phyloP scores from a whole-genome alignment of 1,140 invertebrate genomes.

The Orchesella cincta region DNA sequence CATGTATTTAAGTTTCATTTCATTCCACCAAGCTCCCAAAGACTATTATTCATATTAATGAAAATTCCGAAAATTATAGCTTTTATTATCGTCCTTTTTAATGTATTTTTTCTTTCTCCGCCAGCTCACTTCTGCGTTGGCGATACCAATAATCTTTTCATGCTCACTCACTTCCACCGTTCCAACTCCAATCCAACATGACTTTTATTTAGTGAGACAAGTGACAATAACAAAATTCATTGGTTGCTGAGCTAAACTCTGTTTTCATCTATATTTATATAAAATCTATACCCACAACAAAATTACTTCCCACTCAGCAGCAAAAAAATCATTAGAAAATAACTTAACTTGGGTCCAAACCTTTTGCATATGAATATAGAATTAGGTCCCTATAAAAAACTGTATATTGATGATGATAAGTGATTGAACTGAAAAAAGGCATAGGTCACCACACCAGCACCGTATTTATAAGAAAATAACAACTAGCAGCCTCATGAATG shows the following conservation, averaged over 20 bases:
- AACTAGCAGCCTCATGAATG: not conserved
- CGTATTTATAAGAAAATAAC: too few species aligned
- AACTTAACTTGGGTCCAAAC: not conserved
- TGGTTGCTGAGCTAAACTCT: too few species aligned
- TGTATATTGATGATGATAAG: too few species aligned
- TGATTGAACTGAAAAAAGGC: not conserved
- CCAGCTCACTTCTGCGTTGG: too few species aligned
- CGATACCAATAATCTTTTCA: too few species aligned
- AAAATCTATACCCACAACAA: not conserved
- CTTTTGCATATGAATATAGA: too few species aligned
- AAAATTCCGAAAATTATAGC: not conserved
- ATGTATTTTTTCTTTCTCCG: not conserved
- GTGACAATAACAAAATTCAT: not conserved
- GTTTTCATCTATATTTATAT: too few species aligned
- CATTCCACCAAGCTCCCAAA: too few species aligned
- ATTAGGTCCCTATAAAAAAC: too few species aligned
- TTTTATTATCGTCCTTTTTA: not conserved
- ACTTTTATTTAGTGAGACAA: not conserved
- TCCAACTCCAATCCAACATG: not conserved
- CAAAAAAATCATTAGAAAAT: not conserved
- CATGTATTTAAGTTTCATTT: not conserved
- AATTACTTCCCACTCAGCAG: not conserved
- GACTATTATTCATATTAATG: too few species aligned
- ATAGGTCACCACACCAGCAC: conserved; percentile 12
- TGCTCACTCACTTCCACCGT: not conserved